A percentile compares a stretch with the other conserved stretches of the same genome.
These are phyloP conservation scores for Manduca sexta DNA, from an alignment of 1,140 invertebrate genomes.

Conservation along the genomic window DNA sequence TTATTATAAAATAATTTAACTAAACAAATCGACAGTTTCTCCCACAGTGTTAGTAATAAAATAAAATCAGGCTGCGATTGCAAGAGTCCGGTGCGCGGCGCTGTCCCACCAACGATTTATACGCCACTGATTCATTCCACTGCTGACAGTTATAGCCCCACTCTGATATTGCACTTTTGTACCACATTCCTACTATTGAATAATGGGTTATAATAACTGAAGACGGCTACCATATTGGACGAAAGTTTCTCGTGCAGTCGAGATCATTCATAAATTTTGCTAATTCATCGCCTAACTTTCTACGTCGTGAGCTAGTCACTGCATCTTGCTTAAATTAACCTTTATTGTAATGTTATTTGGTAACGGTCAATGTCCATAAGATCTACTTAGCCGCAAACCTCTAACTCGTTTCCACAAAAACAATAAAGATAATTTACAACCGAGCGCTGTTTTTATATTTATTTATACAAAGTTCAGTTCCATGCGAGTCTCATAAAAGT, in stretches of 20 bases:
- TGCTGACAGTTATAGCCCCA: constrained; percentile 57
- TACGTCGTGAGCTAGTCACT: constrained; percentile 9
- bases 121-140: constrained; percentile 53
- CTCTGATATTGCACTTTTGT: constrained; percentile 61
- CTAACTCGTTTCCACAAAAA: constrained; percentile 44
- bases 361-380: constrained; percentile 7
- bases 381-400: constrained; percentile 42
- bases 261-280: constrained; percentile 21
- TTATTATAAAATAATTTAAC: constrained; percentile 32
- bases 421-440: constrained; percentile 66
- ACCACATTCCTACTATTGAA: constrained; percentile 45
- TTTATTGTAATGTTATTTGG: constrained; percentile 19
- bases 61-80: constrained; percentile 39
- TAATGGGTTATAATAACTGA: constrained; percentile 53
- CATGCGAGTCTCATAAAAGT: constrained; percentile 55
- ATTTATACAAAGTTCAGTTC: constrained; percentile 50
- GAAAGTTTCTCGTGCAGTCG: neutral
- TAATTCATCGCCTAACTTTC: constrained; percentile 30
- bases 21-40: constrained; percentile 42
- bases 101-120: constrained; percentile 54
- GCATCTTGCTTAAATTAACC: constrained; percentile 7
- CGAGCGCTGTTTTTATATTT: constrained; percentile 55
- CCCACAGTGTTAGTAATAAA: constrained; percentile 39
- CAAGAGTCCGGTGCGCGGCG: constrained; percentile 27
- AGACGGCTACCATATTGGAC: constrained; percentile 25